Percentiles rank a stretch among this genome's conserved stretches.
Evolutionary conservation across 2,797 vertebrate genomes (phyloP).

Genomic region (Ispidina lecontei): DNA sequence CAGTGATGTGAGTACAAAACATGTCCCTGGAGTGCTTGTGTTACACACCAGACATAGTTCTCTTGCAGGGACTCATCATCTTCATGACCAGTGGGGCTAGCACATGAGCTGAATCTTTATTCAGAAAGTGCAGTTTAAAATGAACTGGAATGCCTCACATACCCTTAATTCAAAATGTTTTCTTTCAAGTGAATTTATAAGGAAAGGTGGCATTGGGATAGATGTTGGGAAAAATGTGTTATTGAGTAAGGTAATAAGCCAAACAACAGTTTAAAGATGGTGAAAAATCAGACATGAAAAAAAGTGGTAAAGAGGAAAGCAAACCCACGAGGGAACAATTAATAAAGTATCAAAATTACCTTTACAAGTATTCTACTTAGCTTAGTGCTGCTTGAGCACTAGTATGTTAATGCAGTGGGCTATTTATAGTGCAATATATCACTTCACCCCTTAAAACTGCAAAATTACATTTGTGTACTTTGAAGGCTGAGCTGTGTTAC

Average conservation of each 20-base stretch:
- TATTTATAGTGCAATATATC: conserved; percentile 32
- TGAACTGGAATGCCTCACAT: background rate
- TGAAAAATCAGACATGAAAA: background rate
- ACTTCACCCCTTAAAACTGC: background rate
- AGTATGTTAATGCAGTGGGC: background rate
- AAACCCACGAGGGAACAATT: background rate
- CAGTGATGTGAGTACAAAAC: background rate
- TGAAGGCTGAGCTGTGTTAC: background rate
- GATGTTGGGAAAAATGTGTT: background rate
- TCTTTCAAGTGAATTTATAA: background rate
- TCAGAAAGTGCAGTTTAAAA: background rate
- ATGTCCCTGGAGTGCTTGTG: background rate
- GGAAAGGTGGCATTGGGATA: background rate
- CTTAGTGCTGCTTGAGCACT: background rate
- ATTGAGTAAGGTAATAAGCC: background rate
- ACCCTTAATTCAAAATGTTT: background rate
- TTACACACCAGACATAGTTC: background rate
- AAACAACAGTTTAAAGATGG: background rate
- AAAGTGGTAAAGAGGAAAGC: background rate
- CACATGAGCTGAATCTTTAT: background rate
- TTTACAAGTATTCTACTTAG: conserved; percentile 11
- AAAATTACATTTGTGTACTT: conserved; percentile 6
- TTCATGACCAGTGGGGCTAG: background rate
- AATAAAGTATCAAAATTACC: background rate
- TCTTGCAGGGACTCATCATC: background rate